phyloP scores from a whole-genome alignment of 92 coral and sea anemone species.

The Meandrina meandrites region DNA sequence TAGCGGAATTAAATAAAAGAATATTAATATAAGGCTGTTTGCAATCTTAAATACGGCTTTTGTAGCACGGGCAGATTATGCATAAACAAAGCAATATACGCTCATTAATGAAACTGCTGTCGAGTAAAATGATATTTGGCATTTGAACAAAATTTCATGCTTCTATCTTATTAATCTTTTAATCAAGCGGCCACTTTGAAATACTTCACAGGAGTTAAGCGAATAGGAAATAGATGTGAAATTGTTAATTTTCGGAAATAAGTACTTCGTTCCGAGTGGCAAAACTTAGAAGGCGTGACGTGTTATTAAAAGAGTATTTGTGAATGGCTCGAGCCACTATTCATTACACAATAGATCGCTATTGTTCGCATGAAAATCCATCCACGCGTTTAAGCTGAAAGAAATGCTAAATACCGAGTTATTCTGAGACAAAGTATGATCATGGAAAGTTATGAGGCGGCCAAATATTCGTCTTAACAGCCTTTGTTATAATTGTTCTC shows the following conservation, averaged over 20 bases:
- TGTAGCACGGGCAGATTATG: constrained; percentile 26
- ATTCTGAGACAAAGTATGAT: neutral
- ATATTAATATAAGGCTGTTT: constrained; percentile 25
- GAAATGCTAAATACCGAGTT: constrained; percentile 16
- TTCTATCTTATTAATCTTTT: constrained; percentile 32
- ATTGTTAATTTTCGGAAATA: constrained; percentile 35
- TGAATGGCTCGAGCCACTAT: constrained; percentile 1
- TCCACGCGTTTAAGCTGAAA: constrained; percentile 10
- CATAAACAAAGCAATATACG: constrained; percentile 25
- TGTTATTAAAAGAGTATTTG: constrained; percentile 22
- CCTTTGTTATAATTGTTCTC: constrained; percentile 16
- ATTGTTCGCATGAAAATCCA: constrained; percentile 5
- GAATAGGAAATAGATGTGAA: constrained; percentile 38
- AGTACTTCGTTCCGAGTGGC: constrained; percentile 24
- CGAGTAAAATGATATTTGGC: constrained; percentile 12
- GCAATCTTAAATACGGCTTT: constrained; percentile 31
- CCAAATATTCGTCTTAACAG: constrained; percentile 4
- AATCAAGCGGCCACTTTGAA: constrained; percentile 51
- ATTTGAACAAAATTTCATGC: constrained; percentile 13
- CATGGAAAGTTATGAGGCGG: neutral
- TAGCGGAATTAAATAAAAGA: constrained; percentile 34
- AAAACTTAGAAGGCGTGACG: constrained; percentile 32
- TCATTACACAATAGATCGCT: constrained; percentile 3
- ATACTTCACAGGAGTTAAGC: constrained; percentile 21
- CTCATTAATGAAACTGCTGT: constrained; percentile 10